A percentile compares a stretch with the other conserved stretches of the same genome.
phyloP scores from a whole-genome alignment of 2,888 invertebrate species.

The Netelia inedita region DNA sequence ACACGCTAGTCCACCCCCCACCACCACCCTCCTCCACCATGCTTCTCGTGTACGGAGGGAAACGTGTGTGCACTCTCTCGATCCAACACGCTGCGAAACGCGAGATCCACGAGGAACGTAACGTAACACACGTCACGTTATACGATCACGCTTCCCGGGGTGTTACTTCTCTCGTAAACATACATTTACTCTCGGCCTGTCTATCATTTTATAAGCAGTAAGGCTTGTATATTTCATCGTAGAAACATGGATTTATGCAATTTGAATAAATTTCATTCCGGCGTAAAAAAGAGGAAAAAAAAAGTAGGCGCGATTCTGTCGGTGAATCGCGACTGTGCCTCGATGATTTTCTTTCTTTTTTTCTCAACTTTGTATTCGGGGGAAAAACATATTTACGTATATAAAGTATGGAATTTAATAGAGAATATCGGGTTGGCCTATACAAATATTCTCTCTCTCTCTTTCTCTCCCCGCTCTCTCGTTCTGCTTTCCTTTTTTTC shows the following conservation, averaged over 20 bases:
- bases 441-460: background rate
- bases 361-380: too few species aligned
- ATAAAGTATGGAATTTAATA: constrained; percentile 13
- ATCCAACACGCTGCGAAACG: constrained; percentile 52
- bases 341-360: too few species aligned
- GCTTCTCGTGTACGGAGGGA: background rate
- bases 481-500: background rate
- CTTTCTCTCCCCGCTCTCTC: background rate
- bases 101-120: constrained; percentile 40
- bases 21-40: too few species aligned
- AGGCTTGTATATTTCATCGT: constrained; percentile 13
- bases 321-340: background rate
- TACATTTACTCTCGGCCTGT: constrained; percentile 25
- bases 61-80: constrained; percentile 38
- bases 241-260: constrained; percentile 15
- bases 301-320: background rate
- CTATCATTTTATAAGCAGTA: constrained; percentile 45
- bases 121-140: constrained; percentile 23
- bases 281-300: background rate
- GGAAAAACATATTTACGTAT: background rate
- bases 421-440: constrained; percentile 6
- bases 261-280: background rate
- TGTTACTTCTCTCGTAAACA: constrained; percentile 42
- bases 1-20: constrained; percentile 29
- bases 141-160: constrained; percentile 1